Base-by-base conservation (phyloP, 2,113 vertebrate genomes). In the Girardinichthys multiradiatus region DNA sequence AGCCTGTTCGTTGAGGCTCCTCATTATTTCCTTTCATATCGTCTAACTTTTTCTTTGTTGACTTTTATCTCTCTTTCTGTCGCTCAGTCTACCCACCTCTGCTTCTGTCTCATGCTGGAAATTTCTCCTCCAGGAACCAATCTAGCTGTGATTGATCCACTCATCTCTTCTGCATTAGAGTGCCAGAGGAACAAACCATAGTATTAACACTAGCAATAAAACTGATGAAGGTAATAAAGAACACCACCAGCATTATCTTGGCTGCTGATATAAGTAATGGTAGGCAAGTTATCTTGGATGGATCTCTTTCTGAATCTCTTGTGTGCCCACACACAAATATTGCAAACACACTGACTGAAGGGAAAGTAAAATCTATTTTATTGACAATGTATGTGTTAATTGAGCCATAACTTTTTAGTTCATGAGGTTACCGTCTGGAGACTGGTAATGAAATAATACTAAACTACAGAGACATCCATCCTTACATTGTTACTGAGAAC, bases 171-270 rank as follows among this genome's bases (percentile, higher is more conserved):
- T 81, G 89, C 90, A 91, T 91, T 91, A 90, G 83, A 85, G 80
- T 74, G 82, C 83, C 77, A 79, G 79, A 82, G 85, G 82, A 89
- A 83, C 73, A 89, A 80, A 81, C 82, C 64, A 70, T 75, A 82
- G 84, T 81, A 89, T 92, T 93, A 93, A 90, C 86, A 91, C 37
- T 80, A 88, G 74, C 87, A 88, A 89, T 91, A 91, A 92, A 93
- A 92, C 87, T 86, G 86, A 91, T 91, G 92, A 87, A 15, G 73
- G 88, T 87, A 91, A 92, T 92, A 91, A 92, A 90, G 76, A 91
- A 90, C 68, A 70, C 42, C 64, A 81, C 69, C 68, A 62, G 65
- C 75, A 89, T 91, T 84, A 91, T 89, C 88, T 78, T 74, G 11
- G 35, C 71, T 74, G 79, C 57, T 91, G 83, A 83, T 86, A 83